These are phyloP conservation scores for Pseudochromis fuscus DNA, from an alignment of 2,797 vertebrate species.

Conservation along the genomic window DNA sequence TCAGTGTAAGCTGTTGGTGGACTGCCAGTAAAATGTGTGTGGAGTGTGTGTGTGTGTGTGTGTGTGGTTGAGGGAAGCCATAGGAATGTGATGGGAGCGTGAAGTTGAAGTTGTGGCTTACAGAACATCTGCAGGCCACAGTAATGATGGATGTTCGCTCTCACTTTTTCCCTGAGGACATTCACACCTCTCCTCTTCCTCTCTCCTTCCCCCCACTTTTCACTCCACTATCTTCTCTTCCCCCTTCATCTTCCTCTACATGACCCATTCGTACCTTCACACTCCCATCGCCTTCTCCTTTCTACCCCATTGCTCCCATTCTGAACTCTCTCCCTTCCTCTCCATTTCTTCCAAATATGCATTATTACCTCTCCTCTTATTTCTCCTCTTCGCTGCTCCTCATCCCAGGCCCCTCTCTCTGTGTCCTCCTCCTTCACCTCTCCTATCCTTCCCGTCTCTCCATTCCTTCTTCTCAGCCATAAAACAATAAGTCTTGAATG, in stretches of 20 bases:
- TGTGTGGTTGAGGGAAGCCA: slow-evolving; percentile 50
- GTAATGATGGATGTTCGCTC: slow-evolving; percentile 69
- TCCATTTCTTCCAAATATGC: slow-evolving; percentile 52
- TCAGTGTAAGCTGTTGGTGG: slow-evolving; percentile 54
- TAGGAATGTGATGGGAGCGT: slow-evolving; percentile 64
- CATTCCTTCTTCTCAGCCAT: slow-evolving; percentile 78
- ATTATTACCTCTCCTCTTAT: slow-evolving; percentile 61
- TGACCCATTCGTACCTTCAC: slow-evolving; percentile 33
- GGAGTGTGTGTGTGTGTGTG: slow-evolving; percentile 25
- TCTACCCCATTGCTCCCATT: slow-evolving; percentile 48
- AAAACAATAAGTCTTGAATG: slow-evolving; percentile 87
- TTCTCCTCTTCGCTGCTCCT: slow-evolving; percentile 50
- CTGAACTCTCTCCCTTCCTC: slow-evolving; percentile 43
- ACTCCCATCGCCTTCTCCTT: slow-evolving; percentile 26
- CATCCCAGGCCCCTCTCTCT: slow-evolving; percentile 25
- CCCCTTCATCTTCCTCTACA: slow-evolving; percentile 31
- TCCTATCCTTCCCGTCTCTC: slow-evolving; percentile 64
- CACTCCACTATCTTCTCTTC: slow-evolving; percentile 18
- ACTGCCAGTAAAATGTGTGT: slow-evolving; percentile 59
- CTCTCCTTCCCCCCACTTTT: neutral
- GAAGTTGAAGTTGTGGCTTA: slow-evolving; percentile 69
- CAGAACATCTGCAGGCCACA: slow-evolving; percentile 62
- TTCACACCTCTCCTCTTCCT: slow-evolving; percentile 45
- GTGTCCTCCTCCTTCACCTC: slow-evolving; percentile 66
- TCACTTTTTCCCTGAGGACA: slow-evolving; percentile 67